These are phyloP conservation scores for Neomorphus geoffroyi DNA, from an alignment of 2,797 vertebrate genomes.

Conservation along the genomic window DNA sequence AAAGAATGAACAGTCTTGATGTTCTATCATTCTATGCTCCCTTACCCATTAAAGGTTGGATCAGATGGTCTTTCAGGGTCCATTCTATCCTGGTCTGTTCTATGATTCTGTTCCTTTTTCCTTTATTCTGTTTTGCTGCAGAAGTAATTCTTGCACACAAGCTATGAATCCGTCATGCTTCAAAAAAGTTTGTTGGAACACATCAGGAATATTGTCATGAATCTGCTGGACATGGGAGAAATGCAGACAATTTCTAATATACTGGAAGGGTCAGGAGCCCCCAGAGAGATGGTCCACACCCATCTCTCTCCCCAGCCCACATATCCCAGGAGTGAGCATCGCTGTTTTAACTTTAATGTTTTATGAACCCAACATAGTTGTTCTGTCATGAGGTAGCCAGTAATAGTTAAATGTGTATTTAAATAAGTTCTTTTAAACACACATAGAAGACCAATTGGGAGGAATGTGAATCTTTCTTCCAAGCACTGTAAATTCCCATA, in stretches of 20 bases:
- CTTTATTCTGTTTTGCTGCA: background rate
- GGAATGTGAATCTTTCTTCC: background rate
- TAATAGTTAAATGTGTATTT: background rate
- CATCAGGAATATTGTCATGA: background rate
- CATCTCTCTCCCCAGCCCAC: background rate
- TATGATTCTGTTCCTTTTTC: background rate
- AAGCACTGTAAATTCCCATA: background rate
- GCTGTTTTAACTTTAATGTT: background rate
- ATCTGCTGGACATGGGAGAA: background rate
- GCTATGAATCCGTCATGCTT: background rate
- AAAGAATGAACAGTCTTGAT: background rate
- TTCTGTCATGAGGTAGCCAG: background rate
- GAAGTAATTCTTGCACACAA: background rate
- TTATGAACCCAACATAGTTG: background rate
- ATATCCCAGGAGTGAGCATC: background rate
- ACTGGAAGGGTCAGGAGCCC: background rate
- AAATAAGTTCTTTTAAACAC: background rate
- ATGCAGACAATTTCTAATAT: background rate
- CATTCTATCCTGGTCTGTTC: background rate
- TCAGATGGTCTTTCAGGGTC: background rate
- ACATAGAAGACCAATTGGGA: background rate
- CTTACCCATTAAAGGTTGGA: background rate
- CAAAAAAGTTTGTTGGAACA: background rate
- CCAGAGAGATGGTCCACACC: no score
- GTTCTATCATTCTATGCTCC: background rate